These are phyloP conservation scores for Ovis aries DNA, from an alignment of 2,113 vertebrate genomes.

Conservation along the genomic window ARS-UI_Ramb_v3.0 NC_056058.1:16152001-16152500, in stretches of 20 bases:
- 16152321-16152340: neutral
- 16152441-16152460: neutral
- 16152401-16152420: neutral
- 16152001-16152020: neutral
- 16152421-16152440: neutral
- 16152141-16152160: neutral
- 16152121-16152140: neutral
- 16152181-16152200: neutral
- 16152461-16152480: neutral
- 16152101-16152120: neutral
- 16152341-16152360: neutral
- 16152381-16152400: neutral
- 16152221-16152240: neutral
- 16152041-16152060: neutral
- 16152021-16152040: neutral
- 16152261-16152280: neutral
- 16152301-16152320: neutral
- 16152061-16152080: neutral
- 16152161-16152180: neutral
- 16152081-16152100: neutral
- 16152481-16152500: neutral
- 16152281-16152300: neutral
- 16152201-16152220: neutral
- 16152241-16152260: neutral
- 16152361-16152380: neutral